phyloP scores from a whole-genome alignment of 2,797 vertebrate genomes.

The Remorina albescens region DNA sequence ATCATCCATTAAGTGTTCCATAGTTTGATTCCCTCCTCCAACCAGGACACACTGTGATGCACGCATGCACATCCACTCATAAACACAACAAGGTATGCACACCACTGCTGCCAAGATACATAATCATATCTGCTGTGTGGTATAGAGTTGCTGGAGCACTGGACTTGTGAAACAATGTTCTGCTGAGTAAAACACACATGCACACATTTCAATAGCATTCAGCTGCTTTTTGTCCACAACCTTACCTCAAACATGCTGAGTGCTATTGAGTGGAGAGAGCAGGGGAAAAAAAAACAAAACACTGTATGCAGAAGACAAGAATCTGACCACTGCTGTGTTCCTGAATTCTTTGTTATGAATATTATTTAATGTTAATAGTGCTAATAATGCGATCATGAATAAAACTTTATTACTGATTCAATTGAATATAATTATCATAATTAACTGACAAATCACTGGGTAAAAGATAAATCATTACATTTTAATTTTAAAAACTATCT shows the following conservation, averaged over 20 bases:
- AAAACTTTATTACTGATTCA: no score
- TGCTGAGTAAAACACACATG: constrained; percentile 22
- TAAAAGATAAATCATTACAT: no score
- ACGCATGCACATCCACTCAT: constrained; percentile 56
- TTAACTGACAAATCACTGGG: no score
- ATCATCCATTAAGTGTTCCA: constrained; percentile 72
- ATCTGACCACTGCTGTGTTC: neutral
- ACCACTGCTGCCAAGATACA: constrained; percentile 62
- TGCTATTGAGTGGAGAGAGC: neutral
- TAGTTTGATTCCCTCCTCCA: constrained; percentile 45
- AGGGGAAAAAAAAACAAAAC: neutral
- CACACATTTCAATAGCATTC: neutral
- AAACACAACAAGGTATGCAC: constrained; percentile 65
- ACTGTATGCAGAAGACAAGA: neutral
- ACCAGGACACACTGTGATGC: constrained; percentile 58
- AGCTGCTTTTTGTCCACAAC: constrained; percentile 8
- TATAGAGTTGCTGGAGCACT: constrained; percentile 31
- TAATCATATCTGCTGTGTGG: constrained; percentile 67
- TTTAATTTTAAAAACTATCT: no score
- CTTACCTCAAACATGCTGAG: neutral
- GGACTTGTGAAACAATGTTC: constrained; percentile 3
- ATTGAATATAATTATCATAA: no score
- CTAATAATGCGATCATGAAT: no score
- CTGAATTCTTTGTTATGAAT: no score
- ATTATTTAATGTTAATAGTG: no score